A percentile compares a stretch with the other conserved stretches of the same genome.
These are phyloP conservation scores for Leucoraja ocellata DNA, from an alignment of 2,797 vertebrate genomes.

Conservation along the genomic window DNA sequence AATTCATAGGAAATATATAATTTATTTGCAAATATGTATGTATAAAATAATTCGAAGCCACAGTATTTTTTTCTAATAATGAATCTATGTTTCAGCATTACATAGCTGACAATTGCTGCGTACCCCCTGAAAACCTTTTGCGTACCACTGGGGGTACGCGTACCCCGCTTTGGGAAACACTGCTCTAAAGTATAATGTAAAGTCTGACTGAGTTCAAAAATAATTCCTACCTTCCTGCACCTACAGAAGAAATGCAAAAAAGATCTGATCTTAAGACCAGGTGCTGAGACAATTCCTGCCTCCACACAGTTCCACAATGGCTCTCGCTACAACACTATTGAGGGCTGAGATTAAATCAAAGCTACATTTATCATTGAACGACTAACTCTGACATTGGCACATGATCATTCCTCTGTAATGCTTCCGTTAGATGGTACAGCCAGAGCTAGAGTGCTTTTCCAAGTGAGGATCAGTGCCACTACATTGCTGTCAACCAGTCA, in stretches of 20 bases:
- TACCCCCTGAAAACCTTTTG: no score
- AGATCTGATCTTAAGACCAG: not conserved
- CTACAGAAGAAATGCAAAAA: not conserved
- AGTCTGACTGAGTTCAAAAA: no score
- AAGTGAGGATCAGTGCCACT: not conserved
- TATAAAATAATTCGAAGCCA: no score
- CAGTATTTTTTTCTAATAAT: no score
- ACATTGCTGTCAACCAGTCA: constrained; percentile 7
- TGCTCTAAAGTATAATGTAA: no score
- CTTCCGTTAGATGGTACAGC: not conserved
- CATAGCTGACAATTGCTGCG: no score
- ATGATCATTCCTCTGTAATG: not conserved
- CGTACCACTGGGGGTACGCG: no score
- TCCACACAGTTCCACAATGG: not conserved
- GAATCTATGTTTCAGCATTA: no score
- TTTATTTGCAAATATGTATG: no score
- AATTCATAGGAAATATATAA: no score
- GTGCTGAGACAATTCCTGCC: not conserved
- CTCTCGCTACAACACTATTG: not conserved
- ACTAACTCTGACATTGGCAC: not conserved
- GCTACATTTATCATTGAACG: not conserved
- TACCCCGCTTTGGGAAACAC: no score
- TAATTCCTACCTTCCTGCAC: not conserved
- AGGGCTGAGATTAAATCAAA: not conserved
- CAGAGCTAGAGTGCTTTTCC: not conserved